Percentiles rank a stretch among this genome's conserved stretches.
Conservation (phyloP, 2,797 vertebrate genomes). For the Centroberyx gerrardi region DNA sequence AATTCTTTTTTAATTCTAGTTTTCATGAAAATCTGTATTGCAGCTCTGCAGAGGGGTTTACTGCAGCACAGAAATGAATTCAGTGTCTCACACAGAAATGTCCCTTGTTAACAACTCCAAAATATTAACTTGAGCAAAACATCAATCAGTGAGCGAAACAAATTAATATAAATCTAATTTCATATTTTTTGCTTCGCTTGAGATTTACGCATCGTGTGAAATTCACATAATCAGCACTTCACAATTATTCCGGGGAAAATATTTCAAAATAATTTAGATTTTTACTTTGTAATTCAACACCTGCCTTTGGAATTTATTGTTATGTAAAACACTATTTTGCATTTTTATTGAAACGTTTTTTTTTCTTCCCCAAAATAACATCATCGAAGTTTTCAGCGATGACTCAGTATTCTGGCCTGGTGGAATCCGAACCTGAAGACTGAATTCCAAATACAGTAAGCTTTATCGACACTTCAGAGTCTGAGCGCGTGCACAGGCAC, state of each 20-base stretch:
- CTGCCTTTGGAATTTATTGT: background rate
- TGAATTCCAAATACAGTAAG: conserved; percentile 6
- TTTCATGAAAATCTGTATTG: background rate
- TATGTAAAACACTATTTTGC: background rate
- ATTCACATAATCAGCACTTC: background rate
- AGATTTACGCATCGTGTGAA: background rate
- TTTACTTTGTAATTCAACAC: background rate
- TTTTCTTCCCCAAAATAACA: background rate
- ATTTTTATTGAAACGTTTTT: conserved; percentile 11
- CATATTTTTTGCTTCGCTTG: background rate
- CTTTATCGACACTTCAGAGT: conserved; percentile 24
- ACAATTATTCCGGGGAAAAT: background rate
- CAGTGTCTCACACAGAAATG: conserved; percentile 8
- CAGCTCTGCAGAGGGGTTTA: background rate
- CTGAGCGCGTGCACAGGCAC: conserved; percentile 16
- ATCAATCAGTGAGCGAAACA: background rate
- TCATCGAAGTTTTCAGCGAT: background rate
- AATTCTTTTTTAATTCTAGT: background rate
- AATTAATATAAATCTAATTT: no score
- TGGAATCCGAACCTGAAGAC: conserved; percentile 27
- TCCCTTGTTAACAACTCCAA: background rate
- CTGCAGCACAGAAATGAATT: background rate
- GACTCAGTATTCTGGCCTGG: background rate
- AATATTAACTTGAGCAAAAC: background rate
- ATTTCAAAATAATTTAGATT: background rate